Conservation (phyloP, 2,888 invertebrate species). For the Lingula anatina region DNA sequence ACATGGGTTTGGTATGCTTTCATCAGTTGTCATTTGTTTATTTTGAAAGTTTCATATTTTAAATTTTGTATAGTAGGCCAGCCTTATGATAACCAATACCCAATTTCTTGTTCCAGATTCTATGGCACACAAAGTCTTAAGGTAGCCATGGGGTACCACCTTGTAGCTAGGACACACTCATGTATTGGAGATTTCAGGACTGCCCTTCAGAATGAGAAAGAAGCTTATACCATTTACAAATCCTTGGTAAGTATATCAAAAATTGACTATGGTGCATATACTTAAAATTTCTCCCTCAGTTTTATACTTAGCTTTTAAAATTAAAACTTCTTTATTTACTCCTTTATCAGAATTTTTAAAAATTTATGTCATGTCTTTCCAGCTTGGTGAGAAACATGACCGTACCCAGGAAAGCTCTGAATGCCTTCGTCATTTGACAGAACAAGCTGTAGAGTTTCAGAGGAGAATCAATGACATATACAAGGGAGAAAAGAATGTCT, state of each 20-base stretch:
- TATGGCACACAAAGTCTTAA: conserved; percentile 89
- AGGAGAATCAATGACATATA: conserved; percentile 96
- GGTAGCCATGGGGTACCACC: conserved; percentile 90
- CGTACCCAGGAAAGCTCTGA: conserved; percentile 97
- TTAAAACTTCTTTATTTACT: too few relatives aligned
- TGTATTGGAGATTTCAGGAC: conserved; percentile 97
- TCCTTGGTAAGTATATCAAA: conserved; percentile 68
- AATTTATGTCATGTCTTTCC: conserved; percentile 21
- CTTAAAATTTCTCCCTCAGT: too few relatives aligned
- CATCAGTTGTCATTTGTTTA: too few relatives aligned
- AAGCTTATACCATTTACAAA: conserved; percentile 95
- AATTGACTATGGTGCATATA: too few relatives aligned
- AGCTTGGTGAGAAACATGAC: conserved; percentile 94
- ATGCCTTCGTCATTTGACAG: conserved; percentile 90
- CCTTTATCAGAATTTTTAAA: too few relatives aligned
- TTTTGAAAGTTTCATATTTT: too few relatives aligned
- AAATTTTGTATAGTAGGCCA: too few relatives aligned
- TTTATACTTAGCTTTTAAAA: too few relatives aligned
- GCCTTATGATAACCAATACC: too few relatives aligned
- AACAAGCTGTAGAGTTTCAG: conserved; percentile 96
- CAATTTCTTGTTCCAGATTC: conserved; percentile 49
- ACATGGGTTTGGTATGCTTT: too few relatives aligned
- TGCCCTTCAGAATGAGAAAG: conserved; percentile 92
- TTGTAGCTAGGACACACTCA: conserved; percentile 93
- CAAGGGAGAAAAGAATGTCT: conserved; percentile 62